Evolutionary conservation across 2,888 invertebrate genomes (phyloP).

Genomic region (Salpingus planirostris): DNA sequence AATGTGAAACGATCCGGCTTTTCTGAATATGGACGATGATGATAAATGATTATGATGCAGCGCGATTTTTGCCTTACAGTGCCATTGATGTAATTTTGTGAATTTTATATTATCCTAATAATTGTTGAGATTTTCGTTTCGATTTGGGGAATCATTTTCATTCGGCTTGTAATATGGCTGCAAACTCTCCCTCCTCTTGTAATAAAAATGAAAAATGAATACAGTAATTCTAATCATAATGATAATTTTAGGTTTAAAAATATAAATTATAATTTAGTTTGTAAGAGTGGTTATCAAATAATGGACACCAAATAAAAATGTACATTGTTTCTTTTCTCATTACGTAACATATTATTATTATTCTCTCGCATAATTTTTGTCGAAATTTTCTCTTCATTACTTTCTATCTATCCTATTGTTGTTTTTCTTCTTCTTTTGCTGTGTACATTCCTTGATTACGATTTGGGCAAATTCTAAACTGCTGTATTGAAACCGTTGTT

Average conservation of each 20-base stretch:
- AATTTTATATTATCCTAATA: constrained; percentile 8
- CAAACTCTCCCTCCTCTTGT: too few relatives aligned
- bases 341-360: too few relatives aligned
- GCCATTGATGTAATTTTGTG: constrained; percentile 21
- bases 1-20: constrained; percentile 1
- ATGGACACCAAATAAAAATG: constrained; percentile 21
- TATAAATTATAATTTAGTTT: constrained; percentile 19
- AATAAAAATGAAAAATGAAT: constrained; percentile 8
- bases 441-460: constrained; percentile 19
- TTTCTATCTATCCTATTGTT: too few relatives aligned
- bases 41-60: too few relatives aligned
- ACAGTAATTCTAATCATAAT: constrained; percentile 9
- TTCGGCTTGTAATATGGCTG: background rate
- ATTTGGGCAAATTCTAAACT: constrained; percentile 17
- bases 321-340: too few relatives aligned
- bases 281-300: constrained; percentile 9
- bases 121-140: constrained; percentile 3
- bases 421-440: constrained; percentile 11
- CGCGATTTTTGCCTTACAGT: constrained; percentile 18
- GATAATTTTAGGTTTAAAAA: constrained; percentile 12
- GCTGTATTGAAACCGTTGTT: constrained; percentile 17
- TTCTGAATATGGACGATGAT: constrained; percentile 19
- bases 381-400: background rate
- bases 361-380: too few relatives aligned
- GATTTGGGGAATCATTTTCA: too few relatives aligned